A percentile compares a stretch with the other conserved stretches of the same genome.
phyloP scores from a whole-genome alignment of 2,888 invertebrate species.

The Papilio elwesi region DNA sequence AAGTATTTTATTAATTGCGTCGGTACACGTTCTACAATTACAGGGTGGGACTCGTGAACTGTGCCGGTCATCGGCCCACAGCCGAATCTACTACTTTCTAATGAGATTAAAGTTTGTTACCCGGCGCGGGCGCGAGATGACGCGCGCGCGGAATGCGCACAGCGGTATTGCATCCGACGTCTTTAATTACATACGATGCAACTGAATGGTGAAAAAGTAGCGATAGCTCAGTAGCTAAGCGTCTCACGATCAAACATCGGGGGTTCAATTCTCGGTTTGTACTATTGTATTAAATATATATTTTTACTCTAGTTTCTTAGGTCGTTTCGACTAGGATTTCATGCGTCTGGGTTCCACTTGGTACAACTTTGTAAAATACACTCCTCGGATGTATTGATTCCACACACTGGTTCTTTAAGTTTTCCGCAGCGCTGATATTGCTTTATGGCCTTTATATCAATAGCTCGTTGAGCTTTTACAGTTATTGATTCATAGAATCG shows the following conservation, averaged over 20 bases:
- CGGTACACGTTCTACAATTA: slow-evolving; percentile 61
- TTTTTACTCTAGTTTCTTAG: neutral
- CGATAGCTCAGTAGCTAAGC: neutral
- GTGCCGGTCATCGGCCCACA: slow-evolving; percentile 70
- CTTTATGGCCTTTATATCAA: slow-evolving; percentile 29
- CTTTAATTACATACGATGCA: slow-evolving; percentile 59
- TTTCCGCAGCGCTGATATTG: slow-evolving; percentile 26
- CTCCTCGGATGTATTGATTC: neutral
- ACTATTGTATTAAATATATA: too few species aligned
- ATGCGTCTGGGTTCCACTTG: neutral
- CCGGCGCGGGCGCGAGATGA: slow-evolving; percentile 60
- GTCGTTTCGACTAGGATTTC: too few species aligned
- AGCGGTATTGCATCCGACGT: slow-evolving; percentile 55
- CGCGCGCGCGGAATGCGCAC: slow-evolving; percentile 57
- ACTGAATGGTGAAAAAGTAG: slow-evolving; percentile 40
- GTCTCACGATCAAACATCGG: neutral
- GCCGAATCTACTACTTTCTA: slow-evolving; percentile 80
- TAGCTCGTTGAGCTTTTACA: slow-evolving; percentile 25
- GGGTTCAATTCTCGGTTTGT: too few species aligned
- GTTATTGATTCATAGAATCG: slow-evolving; percentile 62
- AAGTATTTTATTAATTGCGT: slow-evolving; percentile 52
- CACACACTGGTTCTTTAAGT: slow-evolving; percentile 7
- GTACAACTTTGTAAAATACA: slow-evolving; percentile 10
- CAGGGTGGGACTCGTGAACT: slow-evolving; percentile 67
- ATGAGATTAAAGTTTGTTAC: slow-evolving; percentile 69